Conservation (phyloP, 2,888 invertebrate species). For the Drosophila acutilabella region DNA sequence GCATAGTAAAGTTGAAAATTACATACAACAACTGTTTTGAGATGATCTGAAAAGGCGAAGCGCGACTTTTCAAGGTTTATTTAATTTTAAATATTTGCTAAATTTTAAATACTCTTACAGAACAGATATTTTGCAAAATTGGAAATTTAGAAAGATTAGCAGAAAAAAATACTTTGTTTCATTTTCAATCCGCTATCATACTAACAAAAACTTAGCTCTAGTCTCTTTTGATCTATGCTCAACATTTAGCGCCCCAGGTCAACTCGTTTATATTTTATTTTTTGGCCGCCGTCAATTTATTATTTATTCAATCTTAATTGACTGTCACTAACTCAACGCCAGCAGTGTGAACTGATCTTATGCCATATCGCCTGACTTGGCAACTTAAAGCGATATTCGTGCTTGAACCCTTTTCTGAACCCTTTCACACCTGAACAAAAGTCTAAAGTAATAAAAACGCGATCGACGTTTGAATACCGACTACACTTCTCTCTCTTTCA, state of each 20-base stretch:
- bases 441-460: conserved; percentile 28
- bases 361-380: conserved; percentile 38
- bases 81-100: not conserved
- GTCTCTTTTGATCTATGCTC: conserved; percentile 6
- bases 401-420: conserved; percentile 69
- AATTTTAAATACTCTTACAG: not conserved
- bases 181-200: not conserved
- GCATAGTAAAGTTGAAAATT: conserved; percentile 41
- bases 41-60: conserved; percentile 36
- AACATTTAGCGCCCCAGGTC: conserved; percentile 3
- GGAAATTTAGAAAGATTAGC: too few relatives aligned
- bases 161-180: too few relatives aligned
- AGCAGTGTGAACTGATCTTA: conserved; percentile 30
- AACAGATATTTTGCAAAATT: too few relatives aligned
- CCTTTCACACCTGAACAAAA: conserved; percentile 72
- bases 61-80: conserved; percentile 7
- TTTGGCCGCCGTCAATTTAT: conserved; percentile 15
- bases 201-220: not conserved
- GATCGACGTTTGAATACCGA: conserved; percentile 52
- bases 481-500: conserved; percentile 13
- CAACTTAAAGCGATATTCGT: conserved; percentile 59
- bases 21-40: conserved; percentile 28
- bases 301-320: conserved; percentile 56
- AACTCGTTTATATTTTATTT: conserved; percentile 9
- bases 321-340: conserved; percentile 56